Evolutionary conservation across 2,888 invertebrate species (phyloP), one percentile per base, ranked within the genome.

Genomic region (Ecdyonurus torrentis): DNA sequence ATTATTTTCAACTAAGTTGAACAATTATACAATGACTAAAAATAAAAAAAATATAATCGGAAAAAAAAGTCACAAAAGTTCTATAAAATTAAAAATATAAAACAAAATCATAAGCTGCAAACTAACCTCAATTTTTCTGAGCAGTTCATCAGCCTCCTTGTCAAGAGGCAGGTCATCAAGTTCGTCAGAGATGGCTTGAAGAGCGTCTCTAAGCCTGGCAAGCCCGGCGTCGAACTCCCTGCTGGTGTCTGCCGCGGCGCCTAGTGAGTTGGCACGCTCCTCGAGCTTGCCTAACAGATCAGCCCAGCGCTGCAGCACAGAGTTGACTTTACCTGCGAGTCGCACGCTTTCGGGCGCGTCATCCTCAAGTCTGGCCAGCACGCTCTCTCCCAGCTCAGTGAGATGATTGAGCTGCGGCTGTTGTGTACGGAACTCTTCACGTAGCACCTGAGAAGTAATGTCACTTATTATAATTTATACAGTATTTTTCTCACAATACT

Each of bases 341-440:
- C 83, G 81, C 68, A 82, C 79, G 5, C 82, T 83, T 69, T 87
- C 87, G 0, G 78, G 72, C 1, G 81, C 78, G 63, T 79, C 78
- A 1, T 79, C 74, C 64, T 80, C 77, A 67, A 77, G 75, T 70
- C 74, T 79, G 63, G 72, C 81, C 60, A 94, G 76, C 1, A 92
- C 85, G 19, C 84, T 83, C 59, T 86, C 84, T 0, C 90, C 91
- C 37, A 91, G 83, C 67, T 89, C 86, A 68, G 91, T 84, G 67
- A 96, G 78, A 72, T 92, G 90, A 65, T 89, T 85, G 65, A 96
- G 77, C 69, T 92, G 89, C 0, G 94, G 92, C 72, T 95, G 91
- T 74, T 97, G 95, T 0, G 89, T 86, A 65, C 91, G 83, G 81
- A 96, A 90, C 77, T 98, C 97, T 74, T 97, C 97, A 65, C 95